Evolutionary conservation across 2,113 vertebrate species (phyloP).

Genomic region (Ictalurus furcatus): DNA sequence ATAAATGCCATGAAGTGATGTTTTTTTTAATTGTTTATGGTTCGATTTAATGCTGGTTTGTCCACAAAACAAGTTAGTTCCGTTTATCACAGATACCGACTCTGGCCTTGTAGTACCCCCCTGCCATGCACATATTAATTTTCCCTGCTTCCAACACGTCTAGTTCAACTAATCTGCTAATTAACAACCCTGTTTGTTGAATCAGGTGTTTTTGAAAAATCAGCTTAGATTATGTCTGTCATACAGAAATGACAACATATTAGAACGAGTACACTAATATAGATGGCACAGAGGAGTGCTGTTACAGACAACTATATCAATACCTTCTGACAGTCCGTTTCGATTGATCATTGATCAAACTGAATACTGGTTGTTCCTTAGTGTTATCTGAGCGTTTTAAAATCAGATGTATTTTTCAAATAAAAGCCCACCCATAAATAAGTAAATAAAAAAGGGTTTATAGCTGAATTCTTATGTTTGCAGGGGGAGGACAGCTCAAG

Average conservation of each 20-base stretch:
- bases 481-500: constrained; percentile 76
- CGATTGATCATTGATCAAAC: neutral
- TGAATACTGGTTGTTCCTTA: neutral
- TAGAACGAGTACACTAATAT: neutral
- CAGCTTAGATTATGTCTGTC: neutral
- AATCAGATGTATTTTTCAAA: neutral
- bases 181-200: neutral
- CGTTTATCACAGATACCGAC: neutral
- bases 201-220: neutral
- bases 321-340: neutral
- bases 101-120: neutral
- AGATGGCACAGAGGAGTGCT: neutral
- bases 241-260: neutral
- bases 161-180: neutral
- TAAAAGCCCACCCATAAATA: neutral
- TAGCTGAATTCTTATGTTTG: constrained; percentile 12
- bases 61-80: neutral
- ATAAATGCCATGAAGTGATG: neutral
- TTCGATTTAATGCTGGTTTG: neutral
- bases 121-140: neutral
- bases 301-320: neutral
- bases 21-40: neutral
- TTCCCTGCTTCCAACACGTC: neutral
- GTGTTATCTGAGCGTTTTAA: neutral
- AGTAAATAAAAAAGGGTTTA: neutral